Evolutionary conservation across 2,113 vertebrate genomes (phyloP).

Genomic region (Pseudorectes ferrugineus): DNA sequence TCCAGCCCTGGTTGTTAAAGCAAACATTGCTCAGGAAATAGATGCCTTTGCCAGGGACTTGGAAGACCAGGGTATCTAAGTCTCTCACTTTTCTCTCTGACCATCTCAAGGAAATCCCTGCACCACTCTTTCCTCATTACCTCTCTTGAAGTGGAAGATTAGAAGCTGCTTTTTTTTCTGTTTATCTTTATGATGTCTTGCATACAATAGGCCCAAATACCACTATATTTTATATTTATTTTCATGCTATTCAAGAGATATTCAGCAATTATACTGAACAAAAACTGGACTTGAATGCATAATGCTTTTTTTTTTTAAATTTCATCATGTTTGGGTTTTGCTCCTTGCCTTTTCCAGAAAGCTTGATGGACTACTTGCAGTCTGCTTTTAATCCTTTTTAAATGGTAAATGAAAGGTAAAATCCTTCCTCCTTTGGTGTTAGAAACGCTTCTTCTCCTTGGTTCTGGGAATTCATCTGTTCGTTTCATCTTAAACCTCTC

Average conservation of each 20-base stretch:
- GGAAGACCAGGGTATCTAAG: background rate
- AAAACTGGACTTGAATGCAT: background rate
- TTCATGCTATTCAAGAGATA: background rate
- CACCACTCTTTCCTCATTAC: background rate
- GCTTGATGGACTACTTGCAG: background rate
- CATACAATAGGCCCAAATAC: background rate
- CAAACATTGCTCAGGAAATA: background rate
- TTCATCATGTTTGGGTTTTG: background rate
- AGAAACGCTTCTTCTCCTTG: background rate
- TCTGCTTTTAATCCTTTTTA: background rate
- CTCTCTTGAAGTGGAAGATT: background rate
- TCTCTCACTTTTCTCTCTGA: background rate
- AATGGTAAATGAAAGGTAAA: background rate
- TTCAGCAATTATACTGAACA: background rate
- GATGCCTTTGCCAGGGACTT: background rate
- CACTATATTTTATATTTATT: background rate
- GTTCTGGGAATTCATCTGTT: conserved; percentile 31
- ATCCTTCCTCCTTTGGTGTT: conserved; percentile 36
- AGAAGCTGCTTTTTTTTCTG: background rate
- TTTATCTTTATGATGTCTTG: background rate
- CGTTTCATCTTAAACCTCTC: conserved; percentile 22
- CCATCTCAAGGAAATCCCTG: background rate
- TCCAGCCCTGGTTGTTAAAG: background rate
- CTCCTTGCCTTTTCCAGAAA: background rate
- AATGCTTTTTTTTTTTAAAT: background rate